Base-by-base conservation (phyloP, 53 echinoderm and acorn worm genomes). In the Holothuria scabra region DNA sequence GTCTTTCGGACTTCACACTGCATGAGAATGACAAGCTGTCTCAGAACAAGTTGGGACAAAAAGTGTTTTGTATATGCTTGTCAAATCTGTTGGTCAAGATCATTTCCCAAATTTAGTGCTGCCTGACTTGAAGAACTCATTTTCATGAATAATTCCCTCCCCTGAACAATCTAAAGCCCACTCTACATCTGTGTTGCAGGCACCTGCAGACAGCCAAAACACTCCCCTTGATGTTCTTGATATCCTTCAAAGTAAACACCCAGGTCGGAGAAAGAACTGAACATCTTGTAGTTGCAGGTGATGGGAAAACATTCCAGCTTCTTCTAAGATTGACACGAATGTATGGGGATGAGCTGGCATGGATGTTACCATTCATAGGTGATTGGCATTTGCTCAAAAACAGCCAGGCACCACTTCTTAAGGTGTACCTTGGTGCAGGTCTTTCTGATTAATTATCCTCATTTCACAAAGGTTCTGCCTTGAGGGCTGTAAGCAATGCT, bases 311-410 rank as follows among this genome's bases (percentile, higher is more conserved):
- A 26, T 79, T 23, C 59, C 79, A 79, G 79, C 79, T 57, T 59
- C 59, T 58, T 57, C 30, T 79, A 14, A 23, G 35, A n/a, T 28
- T 58, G 28, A 48, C 38, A 46, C 37, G 25, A 12, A 72, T 72
- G 41, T 72, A 72, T 34, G 20, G 4, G 18, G 74, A 72, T 1
- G 37, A 72, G 23, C 44, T 72, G 35, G 74, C 19, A 16, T 41
- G 74, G 74, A 72, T 72, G 74, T 18, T 41, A 46, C 74, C 37
- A 11, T 72, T 72, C 74, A 38, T 72, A 34, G 74, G 74, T 37
- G 74, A 72, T 72, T 72, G 74, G 74, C 74, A 72, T 72, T 72
- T 72, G 74, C 74, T 72, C 38, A 75, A 75, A 26, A 75, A 41
- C 75, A 49, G 75, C 55, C 46, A 75, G 22, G 52, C 75, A 52